Conservation (phyloP, 2,113 vertebrate genomes). For the Cyprinus carpio region DNA sequence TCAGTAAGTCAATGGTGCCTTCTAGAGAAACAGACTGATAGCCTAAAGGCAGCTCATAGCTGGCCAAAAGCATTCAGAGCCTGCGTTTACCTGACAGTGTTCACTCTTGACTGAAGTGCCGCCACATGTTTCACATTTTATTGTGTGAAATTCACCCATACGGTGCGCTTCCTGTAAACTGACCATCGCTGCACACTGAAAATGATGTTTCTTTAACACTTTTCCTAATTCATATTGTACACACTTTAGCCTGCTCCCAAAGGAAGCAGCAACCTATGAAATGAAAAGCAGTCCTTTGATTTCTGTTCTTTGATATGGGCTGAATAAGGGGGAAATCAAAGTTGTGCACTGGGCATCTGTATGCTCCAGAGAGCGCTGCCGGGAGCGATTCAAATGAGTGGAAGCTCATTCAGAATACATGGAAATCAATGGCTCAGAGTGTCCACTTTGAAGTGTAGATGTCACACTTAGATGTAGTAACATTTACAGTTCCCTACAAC, state of each 20-base stretch:
- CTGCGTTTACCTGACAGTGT: neutral
- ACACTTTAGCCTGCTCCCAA: neutral
- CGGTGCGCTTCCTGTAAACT: neutral
- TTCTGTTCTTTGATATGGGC: slow-evolving; percentile 34
- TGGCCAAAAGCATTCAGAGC: neutral
- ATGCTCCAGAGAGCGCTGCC: neutral
- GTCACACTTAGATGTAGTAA: slow-evolving; percentile 19
- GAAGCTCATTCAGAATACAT: slow-evolving; percentile 9
- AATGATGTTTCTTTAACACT: neutral
- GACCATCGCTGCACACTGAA: neutral
- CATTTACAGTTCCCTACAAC: neutral
- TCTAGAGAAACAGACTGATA: neutral
- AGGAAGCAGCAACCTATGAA: slow-evolving; percentile 18
- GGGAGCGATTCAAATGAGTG: neutral
- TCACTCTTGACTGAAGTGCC: neutral
- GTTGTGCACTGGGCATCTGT: slow-evolving; percentile 23
- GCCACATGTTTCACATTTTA: neutral
- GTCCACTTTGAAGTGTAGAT: slow-evolving; percentile 44
- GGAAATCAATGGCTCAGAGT: slow-evolving; percentile 18
- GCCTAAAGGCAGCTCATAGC: neutral
- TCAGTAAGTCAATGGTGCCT: neutral
- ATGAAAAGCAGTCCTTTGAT: slow-evolving; percentile 44
- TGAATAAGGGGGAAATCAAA: slow-evolving; percentile 35
- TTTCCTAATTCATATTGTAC: neutral
- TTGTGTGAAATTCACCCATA: neutral